Conservation (phyloP, 2,797 vertebrate genomes). For the Semotilus atromaculatus region DNA sequence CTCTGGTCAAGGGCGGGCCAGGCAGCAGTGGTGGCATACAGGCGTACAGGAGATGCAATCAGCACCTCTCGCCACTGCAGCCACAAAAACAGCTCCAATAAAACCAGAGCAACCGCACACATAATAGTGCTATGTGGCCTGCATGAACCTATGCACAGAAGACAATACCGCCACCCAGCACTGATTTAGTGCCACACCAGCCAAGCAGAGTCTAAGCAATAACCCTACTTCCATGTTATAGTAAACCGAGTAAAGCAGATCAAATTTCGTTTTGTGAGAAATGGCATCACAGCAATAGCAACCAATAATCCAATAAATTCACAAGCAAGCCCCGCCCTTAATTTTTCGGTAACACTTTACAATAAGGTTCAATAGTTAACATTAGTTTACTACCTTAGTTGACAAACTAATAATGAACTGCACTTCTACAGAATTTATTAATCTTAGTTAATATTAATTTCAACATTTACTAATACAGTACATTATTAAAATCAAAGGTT, state of each 20-base stretch:
- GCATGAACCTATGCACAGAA: slow-evolving; percentile 9
- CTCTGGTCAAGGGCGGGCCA: slow-evolving; percentile 69
- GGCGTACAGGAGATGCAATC: slow-evolving; percentile 30
- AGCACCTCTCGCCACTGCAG: slow-evolving; percentile 61
- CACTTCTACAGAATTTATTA: no score
- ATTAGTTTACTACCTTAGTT: no score
- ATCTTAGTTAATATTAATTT: no score
- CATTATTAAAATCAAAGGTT: no score
- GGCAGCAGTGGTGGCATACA: slow-evolving; percentile 55
- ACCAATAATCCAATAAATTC: background rate
- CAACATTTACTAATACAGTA: no score
- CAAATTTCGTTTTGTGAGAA: background rate
- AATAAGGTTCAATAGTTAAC: no score
- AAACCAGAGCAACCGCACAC: slow-evolving; percentile 12
- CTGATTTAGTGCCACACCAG: background rate
- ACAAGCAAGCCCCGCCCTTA: background rate
- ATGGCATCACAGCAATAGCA: background rate
- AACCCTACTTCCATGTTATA: background rate
- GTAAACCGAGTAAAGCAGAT: background rate
- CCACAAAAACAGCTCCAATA: slow-evolving; percentile 1
- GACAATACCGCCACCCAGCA: slow-evolving; percentile 16
- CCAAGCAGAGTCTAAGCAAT: background rate
- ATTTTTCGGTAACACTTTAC: no score
- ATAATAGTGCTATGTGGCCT: slow-evolving; percentile 33
- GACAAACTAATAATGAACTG: no score